Conservation (phyloP, 1,140 invertebrate genomes). For the Drosophila novamexicana region DNA sequence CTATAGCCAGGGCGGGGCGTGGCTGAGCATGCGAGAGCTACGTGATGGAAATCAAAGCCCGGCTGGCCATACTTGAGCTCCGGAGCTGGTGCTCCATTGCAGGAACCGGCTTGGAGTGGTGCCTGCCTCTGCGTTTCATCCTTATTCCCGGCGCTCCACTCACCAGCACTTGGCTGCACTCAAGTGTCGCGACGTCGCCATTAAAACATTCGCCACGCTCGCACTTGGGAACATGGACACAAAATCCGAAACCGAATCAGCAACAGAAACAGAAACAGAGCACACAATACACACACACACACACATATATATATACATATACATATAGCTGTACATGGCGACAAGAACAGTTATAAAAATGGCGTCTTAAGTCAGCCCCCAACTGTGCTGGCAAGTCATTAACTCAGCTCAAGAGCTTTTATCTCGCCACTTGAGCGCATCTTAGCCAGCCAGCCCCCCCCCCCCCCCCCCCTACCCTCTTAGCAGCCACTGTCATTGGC, state of each 20-base stretch:
- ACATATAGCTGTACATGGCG: background rate
- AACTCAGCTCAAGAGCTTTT: conserved; percentile 79
- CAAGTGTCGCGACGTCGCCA: conserved; percentile 74
- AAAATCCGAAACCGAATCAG: conserved; percentile 37
- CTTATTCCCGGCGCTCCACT: conserved; percentile 20
- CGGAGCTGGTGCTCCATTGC: conserved; percentile 45
- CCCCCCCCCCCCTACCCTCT: background rate
- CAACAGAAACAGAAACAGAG: conserved; percentile 30
- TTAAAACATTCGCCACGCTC: conserved; percentile 77
- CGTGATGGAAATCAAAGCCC: conserved; percentile 72
- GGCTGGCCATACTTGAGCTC: conserved; percentile 30
- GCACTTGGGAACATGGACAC: conserved; percentile 67
- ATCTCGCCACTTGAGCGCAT: conserved; percentile 78
- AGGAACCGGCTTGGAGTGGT: conserved; percentile 10
- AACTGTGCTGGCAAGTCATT: conserved; percentile 70
- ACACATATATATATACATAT: background rate
- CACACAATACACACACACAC: background rate
- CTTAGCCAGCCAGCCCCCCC: conserved; percentile 31
- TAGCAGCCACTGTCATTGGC: conserved; percentile 46
- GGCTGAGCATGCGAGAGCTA: conserved; percentile 28
- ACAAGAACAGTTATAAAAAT: conserved; percentile 58
- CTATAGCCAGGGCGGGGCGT: conserved; percentile 37
- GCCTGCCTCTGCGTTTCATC: conserved; percentile 8
- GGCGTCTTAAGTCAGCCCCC: conserved; percentile 76
- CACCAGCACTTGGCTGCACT: conserved; percentile 60